Conservation (phyloP, 2,113 vertebrate species). For the Marmota flaviventris region DNA sequence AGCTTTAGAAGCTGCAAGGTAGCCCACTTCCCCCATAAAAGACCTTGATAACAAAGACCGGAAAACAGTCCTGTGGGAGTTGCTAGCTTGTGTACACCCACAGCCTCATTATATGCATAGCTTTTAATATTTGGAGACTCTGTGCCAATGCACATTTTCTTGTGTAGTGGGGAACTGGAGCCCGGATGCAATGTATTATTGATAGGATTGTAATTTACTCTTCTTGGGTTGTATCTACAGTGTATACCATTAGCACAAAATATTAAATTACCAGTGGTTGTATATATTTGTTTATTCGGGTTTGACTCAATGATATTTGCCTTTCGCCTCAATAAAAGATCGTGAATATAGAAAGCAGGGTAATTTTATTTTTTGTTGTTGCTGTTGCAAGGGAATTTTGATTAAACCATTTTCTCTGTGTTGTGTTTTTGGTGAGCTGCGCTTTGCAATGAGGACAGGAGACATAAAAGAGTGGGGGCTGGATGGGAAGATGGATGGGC, state of each 20-base stretch:
- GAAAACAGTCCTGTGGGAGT: not conserved
- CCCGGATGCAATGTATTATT: constrained; percentile 26
- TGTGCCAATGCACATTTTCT: constrained; percentile 71
- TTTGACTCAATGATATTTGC: constrained; percentile 7
- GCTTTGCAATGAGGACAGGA: constrained; percentile 38
- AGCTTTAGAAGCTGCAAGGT: not conserved
- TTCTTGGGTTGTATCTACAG: constrained; percentile 53
- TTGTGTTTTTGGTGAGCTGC: not conserved
- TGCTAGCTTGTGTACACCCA: constrained; percentile 7
- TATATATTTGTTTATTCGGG: not conserved
- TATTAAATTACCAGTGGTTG: constrained; percentile 52
- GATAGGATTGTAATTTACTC: constrained; percentile 72
- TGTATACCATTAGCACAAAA: constrained; percentile 58
- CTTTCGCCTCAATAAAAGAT: constrained; percentile 61
- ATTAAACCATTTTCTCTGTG: constrained; percentile 70
- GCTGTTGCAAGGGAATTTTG: constrained; percentile 74
- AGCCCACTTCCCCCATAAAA: not conserved
- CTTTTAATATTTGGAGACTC: constrained; percentile 77
- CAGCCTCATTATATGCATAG: constrained; percentile 37
- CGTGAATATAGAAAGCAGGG: constrained; percentile 70
- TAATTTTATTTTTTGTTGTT: constrained; percentile 57
- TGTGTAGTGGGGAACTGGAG: not conserved
- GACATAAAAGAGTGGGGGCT: not conserved
- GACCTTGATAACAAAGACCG: constrained; percentile 43
- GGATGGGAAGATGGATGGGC: not conserved